Conservation (phyloP, 2,797 vertebrate genomes). For the Aphelocoma californica region DNA sequence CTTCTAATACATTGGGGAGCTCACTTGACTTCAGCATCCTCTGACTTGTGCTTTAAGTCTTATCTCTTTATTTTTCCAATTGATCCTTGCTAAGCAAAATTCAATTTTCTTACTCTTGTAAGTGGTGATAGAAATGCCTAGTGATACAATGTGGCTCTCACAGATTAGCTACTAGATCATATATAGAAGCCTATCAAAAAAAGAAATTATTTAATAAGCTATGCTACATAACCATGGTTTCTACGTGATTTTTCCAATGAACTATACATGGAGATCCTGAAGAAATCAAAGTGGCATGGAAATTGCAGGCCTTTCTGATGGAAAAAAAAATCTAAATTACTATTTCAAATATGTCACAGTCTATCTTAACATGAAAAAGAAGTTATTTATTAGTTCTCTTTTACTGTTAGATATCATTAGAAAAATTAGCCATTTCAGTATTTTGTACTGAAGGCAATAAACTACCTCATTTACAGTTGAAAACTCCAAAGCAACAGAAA, state of each 20-base stretch:
- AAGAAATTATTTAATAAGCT: background rate
- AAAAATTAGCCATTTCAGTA: background rate
- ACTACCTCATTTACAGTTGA: background rate
- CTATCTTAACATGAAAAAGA: background rate
- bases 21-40: background rate
- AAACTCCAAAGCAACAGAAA: background rate
- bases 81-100: background rate
- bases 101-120: background rate
- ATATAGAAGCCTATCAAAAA: background rate
- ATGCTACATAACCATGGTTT: fast-evolving
- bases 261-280: background rate
- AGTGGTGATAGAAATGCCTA: background rate
- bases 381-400: background rate
- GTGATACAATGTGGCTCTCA: background rate
- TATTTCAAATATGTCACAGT: background rate
- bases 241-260: background rate
- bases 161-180: background rate
- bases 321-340: background rate
- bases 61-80: background rate
- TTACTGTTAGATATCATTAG: background rate
- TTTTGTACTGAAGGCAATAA: background rate
- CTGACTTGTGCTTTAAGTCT: background rate
- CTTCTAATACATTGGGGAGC: background rate
- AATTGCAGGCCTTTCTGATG: background rate
- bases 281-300: background rate